Percentiles rank a stretch among this genome's conserved stretches.
Evolutionary conservation across 2,888 invertebrate species (phyloP).

Genomic region (Macaria liturata): DNA sequence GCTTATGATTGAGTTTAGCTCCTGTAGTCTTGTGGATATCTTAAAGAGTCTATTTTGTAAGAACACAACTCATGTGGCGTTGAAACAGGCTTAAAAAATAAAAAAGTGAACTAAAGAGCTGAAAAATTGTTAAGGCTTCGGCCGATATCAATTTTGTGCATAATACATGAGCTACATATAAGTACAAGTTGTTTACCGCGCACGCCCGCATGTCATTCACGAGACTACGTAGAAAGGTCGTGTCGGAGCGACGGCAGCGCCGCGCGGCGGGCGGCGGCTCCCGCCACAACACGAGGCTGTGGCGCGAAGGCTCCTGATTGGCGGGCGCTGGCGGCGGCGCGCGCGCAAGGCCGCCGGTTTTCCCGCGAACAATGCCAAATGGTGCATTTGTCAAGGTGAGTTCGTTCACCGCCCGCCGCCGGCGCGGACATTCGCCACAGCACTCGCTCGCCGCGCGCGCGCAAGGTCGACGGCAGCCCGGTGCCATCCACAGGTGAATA

Average conservation of each 20-base stretch:
- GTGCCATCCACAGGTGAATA: slow-evolving; percentile 71
- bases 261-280: slow-evolving; percentile 47
- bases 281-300: slow-evolving; percentile 79
- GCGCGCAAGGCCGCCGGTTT: slow-evolving; percentile 82
- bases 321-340: slow-evolving; percentile 64
- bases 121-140: too few relatives aligned
- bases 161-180: neutral
- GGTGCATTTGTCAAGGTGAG: slow-evolving; percentile 84
- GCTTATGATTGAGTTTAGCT: slow-evolving; percentile 18
- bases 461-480: slow-evolving; percentile 74
- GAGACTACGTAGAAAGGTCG: slow-evolving; percentile 61
- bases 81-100: too few relatives aligned
- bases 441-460: slow-evolving; percentile 62
- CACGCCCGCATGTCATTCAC: slow-evolving; percentile 57
- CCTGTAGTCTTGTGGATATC: neutral
- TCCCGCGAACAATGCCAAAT: slow-evolving; percentile 84
- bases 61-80: too few relatives aligned
- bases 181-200: slow-evolving; percentile 26
- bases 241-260: slow-evolving; percentile 50
- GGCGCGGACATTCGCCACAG: slow-evolving; percentile 64
- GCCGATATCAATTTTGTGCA: too few relatives aligned
- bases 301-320: slow-evolving; percentile 79
- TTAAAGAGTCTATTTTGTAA: too few relatives aligned
- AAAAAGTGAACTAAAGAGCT: too few relatives aligned
- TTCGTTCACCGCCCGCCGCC: slow-evolving; percentile 81